Base-by-base conservation (phyloP, 2,797 vertebrate genomes). In the Phyllotis vaccarum region DNA sequence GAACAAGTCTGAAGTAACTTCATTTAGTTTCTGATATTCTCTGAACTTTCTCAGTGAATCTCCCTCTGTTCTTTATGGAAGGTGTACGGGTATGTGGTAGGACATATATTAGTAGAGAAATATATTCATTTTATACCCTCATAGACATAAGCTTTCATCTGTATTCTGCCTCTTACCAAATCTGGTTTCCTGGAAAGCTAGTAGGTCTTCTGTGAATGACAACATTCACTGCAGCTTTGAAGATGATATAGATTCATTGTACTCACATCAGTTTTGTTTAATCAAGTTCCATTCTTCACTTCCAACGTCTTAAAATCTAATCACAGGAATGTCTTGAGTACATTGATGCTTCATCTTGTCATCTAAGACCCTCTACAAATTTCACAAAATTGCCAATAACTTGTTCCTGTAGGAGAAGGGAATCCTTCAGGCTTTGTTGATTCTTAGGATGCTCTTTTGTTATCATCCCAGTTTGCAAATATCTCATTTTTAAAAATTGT, bases 241-340 rank as follows among this genome's bases (percentile, higher is more conserved):
- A 54, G 31, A 88, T 54, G 27, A 7, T 64, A 43, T 43, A 93
- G 66, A 80, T 90, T 60, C 46, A 92, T 93, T 96, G 94, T 81
- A 14, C 54, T 91, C 85, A 66, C 10, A 86, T 62, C 27, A 58
- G 37, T 68, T 86, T 1, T 56, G 29, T 58, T 91, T 83, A 75
- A 60, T 85, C 1, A 52, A 82, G 19, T 86, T 34, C 21, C 29
- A 85, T 95, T 88, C 43, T 40, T 31, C 27, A 87, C 21, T 82
- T 89, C 29, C 1, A 87, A 46, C 22, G 93, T 92, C 58, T 85
- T 87, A 82, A 94, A 87, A 40, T 64, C 43, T 86, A 91, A 94
- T 88, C 91, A 88, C 62, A 85, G 19, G 54, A 68, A 81, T 95
- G 22, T 89, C 78, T 81, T 86, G 24, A 96, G 37, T 29, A 95